These are phyloP conservation scores for Petroica traversi DNA, from an alignment of 2,113 vertebrate species.

Conservation along the genomic window DNA sequence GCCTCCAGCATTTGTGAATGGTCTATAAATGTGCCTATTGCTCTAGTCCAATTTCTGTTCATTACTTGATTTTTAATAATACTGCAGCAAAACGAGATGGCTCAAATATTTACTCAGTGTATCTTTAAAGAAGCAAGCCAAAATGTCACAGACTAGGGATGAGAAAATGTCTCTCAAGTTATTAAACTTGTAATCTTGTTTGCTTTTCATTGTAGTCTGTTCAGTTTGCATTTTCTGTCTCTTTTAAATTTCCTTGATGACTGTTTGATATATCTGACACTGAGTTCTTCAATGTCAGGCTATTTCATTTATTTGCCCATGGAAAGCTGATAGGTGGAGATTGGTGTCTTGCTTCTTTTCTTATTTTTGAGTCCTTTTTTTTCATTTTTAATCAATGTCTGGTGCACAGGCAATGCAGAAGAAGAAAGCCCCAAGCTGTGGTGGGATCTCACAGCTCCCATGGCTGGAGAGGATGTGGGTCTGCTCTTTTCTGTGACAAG, in stretches of 20 bases:
- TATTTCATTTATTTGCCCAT: background rate
- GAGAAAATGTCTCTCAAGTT: background rate
- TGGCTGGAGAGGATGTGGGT: background rate
- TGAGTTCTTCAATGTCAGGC: background rate
- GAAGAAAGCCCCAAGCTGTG: background rate
- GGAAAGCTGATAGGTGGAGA: background rate
- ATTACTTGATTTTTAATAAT: background rate
- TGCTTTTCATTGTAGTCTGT: background rate
- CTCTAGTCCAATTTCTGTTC: background rate
- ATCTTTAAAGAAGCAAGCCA: background rate
- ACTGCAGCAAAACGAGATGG: background rate
- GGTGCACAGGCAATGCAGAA: background rate
- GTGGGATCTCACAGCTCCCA: background rate
- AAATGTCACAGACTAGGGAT: background rate
- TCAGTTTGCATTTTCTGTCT: background rate
- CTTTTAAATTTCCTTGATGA: constrained; percentile 31
- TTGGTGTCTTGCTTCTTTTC: background rate
- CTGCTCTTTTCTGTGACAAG: background rate
- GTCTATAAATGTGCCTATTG: background rate
- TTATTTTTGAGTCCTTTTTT: background rate
- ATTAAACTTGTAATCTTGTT: background rate
- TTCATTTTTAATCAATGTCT: background rate
- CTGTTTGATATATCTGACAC: background rate
- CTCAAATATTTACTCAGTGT: background rate
- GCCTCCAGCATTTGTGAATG: background rate